phyloP scores from a whole-genome alignment of 1,140 invertebrate species.

The Achroia grisella region DNA sequence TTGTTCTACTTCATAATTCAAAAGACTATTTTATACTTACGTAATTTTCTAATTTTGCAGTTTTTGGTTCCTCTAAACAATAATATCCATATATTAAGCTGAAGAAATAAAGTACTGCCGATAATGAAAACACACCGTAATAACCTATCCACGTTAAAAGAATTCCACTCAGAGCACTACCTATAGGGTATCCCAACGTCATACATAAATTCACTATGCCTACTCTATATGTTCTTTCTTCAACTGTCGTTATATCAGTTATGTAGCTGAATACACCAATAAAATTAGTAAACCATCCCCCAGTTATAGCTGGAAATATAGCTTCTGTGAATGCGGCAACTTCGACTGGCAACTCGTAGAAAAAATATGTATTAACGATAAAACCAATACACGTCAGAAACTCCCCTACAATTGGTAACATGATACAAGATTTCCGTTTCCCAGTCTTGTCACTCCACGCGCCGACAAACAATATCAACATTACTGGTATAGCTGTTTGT shows the following conservation, averaged over 20 bases:
- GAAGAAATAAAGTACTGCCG: conserved; percentile 80
- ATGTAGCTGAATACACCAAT: conserved; percentile 94
- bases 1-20: too few relatives aligned
- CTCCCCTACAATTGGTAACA: conserved; percentile 87
- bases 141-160: conserved; percentile 81
- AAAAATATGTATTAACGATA: conserved; percentile 85
- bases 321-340: conserved; percentile 82
- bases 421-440: conserved; percentile 86
- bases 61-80: conserved; percentile 76
- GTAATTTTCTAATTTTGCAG: conserved; percentile 20
- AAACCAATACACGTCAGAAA: conserved; percentile 84
- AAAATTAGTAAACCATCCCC: conserved; percentile 90
- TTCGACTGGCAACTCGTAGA: conserved; percentile 84
- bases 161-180: conserved; percentile 83
- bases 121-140: conserved; percentile 85
- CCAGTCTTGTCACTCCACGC: conserved; percentile 84
- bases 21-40: not conserved
- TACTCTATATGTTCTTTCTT: conserved; percentile 86
- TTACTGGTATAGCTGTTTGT: conserved; percentile 81
- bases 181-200: conserved; percentile 85
- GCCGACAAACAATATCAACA: conserved; percentile 86
- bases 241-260: conserved; percentile 86
- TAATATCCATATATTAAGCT: conserved; percentile 81
- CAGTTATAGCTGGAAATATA: conserved; percentile 84
- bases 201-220: conserved; percentile 89